Evolutionary conservation across 1,140 invertebrate genomes (phyloP).

Genomic region (Oreohelix idahoensis): DNA sequence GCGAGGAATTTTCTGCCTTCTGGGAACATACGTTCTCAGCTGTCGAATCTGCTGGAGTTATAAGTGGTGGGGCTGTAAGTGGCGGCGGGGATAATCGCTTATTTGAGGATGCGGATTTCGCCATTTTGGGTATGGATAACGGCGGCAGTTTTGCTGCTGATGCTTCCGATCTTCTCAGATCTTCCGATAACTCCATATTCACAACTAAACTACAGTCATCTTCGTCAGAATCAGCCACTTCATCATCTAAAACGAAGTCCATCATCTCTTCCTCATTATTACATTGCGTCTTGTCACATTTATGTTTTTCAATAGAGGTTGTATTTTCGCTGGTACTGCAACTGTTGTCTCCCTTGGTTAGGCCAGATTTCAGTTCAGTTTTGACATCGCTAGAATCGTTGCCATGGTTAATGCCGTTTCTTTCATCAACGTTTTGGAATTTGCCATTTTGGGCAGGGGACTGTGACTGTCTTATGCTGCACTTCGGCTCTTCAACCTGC

Average conservation of each 20-base stretch:
- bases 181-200: background rate
- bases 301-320: background rate
- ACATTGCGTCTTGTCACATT: background rate
- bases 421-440: background rate
- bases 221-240: background rate
- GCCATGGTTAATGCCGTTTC: background rate
- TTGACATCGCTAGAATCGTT: background rate
- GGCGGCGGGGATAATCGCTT: background rate
- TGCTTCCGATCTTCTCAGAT: background rate
- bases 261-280: background rate
- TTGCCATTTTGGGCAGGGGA: background rate
- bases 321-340: background rate
- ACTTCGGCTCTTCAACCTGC: background rate
- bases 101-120: background rate
- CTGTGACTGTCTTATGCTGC: background rate
- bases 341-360: background rate
- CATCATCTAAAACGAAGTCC: background rate
- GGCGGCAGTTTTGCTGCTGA: background rate
- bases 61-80: no score
- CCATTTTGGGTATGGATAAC: background rate
- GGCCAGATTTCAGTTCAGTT: background rate
- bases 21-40: no score
- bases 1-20: no score
- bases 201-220: background rate
- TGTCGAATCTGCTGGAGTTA: no score